Base-by-base conservation (phyloP, 2,797 vertebrate genomes). In the Phalloptychus januarius region DNA sequence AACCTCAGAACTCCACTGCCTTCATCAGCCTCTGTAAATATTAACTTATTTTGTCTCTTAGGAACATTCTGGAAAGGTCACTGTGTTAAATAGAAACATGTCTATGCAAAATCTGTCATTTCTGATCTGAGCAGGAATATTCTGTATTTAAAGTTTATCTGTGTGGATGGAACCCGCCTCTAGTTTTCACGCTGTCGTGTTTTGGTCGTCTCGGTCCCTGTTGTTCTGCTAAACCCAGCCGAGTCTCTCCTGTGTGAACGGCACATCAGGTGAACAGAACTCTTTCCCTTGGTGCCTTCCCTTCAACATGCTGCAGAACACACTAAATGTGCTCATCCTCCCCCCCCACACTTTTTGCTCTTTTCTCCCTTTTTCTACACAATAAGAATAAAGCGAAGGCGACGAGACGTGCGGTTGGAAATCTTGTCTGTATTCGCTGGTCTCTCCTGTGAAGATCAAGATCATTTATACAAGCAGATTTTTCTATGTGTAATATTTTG, bases 31-130 rank as follows among this genome's bases (percentile, higher is more conserved):
- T 54, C 52, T 94, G 94, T 95, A 95, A 90, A 95, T 94, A 93
- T 86, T 94, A 95, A 95, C 81, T 95, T 95, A 94, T 95, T 95
- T 90, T 87, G 78, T 83, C 45, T 82, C 54, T 8, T 42, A 23
- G 23, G 42, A n/a, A 36, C 25, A 25, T 18, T 75, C 81, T 76
- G 42, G n/a, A 72, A 79, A 77, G 48, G 76, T 87, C 72, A 70
- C 23, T 85, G 73, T 85, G 88, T 36, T 36, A 86, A 86, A 82
- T 92, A 86, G 89, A 84, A 74, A 88, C 88, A 87, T 77, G 86
- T 83, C 90, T 89, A 93, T 94, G 93, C 92, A 94, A 89, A 87
- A 79, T 38, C 11, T 48, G 70, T 58, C 38, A 33, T 28, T 79
- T 76, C 76, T 54, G 48, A 85, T 76, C 76, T 54, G 48, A 85